phyloP scores from a whole-genome alignment of 2,797 vertebrate genomes.

The Pelodytes ibericus region DNA sequence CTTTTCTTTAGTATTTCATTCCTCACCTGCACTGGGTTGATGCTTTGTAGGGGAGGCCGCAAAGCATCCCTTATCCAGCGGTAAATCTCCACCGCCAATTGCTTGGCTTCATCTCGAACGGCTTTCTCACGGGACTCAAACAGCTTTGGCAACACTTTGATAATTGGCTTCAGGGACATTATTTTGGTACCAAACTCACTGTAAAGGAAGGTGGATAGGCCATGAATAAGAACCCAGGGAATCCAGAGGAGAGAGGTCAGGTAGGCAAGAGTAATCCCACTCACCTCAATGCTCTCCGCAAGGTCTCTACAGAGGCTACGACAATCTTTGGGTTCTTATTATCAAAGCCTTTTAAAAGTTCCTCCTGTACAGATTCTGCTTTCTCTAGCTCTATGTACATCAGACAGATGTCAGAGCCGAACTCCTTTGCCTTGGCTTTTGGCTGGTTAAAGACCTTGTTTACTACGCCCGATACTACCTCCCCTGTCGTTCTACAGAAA shows the following conservation, averaged over 20 bases:
- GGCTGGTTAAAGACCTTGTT: constrained; percentile 98
- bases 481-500: constrained; percentile 86
- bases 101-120: constrained; percentile 93
- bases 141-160: constrained; percentile 93
- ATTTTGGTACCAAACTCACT: constrained; percentile 99
- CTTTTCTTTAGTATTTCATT: not conserved
- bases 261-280: constrained; percentile 32
- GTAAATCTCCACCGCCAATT: constrained; percentile 92
- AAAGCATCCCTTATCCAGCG: constrained; percentile 95
- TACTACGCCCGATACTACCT: constrained; percentile 94
- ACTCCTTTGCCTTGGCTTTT: constrained; percentile 95
- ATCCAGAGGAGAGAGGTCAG: not conserved
- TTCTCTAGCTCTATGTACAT: constrained; percentile 97
- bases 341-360: constrained; percentile 93
- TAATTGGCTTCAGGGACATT: constrained; percentile 91
- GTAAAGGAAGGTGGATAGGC: constrained; percentile 32
- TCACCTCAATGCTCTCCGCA: constrained; percentile 91
- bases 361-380: constrained; percentile 91
- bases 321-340: constrained; percentile 97
- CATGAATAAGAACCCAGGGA: not conserved
- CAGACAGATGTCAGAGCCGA: constrained; percentile 91
- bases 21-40: constrained; percentile 92
- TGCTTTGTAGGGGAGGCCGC: constrained; percentile 87
- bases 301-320: constrained; percentile 87
- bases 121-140: constrained; percentile 98